Conservation (phyloP, 2,113 vertebrate species). For the Arothron firmamentum region DNA sequence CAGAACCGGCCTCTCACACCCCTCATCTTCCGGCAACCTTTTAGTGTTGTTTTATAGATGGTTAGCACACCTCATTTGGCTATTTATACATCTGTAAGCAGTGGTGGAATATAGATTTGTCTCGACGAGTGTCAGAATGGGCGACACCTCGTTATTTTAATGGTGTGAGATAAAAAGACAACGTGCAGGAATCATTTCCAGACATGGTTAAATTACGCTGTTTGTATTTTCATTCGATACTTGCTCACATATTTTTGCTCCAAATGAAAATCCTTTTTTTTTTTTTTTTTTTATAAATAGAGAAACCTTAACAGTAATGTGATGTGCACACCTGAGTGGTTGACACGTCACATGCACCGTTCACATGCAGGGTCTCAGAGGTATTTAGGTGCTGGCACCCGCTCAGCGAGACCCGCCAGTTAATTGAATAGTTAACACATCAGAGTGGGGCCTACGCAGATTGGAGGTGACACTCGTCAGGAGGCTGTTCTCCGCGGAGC, state of each 20-base stretch:
- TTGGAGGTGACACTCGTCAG: conserved; percentile 74
- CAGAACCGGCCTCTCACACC: conserved; percentile 62
- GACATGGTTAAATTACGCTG: conserved; percentile 55
- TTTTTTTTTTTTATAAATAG: conserved; percentile 11
- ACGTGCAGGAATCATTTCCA: conserved; percentile 40
- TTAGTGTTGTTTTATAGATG: conserved; percentile 79
- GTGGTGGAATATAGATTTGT: conserved; percentile 82
- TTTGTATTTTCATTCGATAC: conserved; percentile 58
- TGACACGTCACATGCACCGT: conserved; percentile 30
- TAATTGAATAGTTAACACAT: conserved; percentile 76
- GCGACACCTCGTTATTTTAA: conserved; percentile 79
- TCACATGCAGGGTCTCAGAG: conserved; percentile 58
- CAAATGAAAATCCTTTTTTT: conserved; percentile 1
- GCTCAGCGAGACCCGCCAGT: conserved; percentile 49
- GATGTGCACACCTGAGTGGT: conserved; percentile 31
- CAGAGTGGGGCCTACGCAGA: conserved; percentile 56
- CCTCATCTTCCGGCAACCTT: conserved; percentile 77
- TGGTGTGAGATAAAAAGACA: conserved; percentile 62
- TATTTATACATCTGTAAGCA: conserved; percentile 84
- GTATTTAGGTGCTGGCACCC: conserved; percentile 69
- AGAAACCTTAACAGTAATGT: conserved; percentile 54
- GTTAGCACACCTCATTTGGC: conserved; percentile 77
- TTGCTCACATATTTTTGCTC: conserved; percentile 50
- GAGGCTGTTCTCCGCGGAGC: conserved; percentile 49
- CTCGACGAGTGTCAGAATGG: conserved; percentile 73